phyloP scores from a whole-genome alignment of 2,888 invertebrate species.

The Pseudeuparius sepicola region DNA sequence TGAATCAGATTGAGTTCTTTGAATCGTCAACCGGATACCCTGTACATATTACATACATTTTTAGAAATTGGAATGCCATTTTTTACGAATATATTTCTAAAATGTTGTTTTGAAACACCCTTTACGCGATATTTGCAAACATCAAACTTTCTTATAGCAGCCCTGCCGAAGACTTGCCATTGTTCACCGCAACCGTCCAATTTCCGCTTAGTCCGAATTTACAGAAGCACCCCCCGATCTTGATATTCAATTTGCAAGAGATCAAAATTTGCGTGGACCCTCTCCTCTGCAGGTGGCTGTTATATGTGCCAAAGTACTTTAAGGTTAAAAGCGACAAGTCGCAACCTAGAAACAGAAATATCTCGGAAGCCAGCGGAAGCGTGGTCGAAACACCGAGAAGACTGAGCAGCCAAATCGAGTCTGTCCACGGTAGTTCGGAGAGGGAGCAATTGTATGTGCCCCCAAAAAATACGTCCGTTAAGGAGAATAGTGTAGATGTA shows the following conservation, averaged over 20 bases:
- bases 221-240: conserved; percentile 41
- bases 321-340: conserved; percentile 12
- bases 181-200: conserved; percentile 39
- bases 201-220: conserved; percentile 37
- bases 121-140: no score
- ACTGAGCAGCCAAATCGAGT: conserved; percentile 40
- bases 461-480: conserved; percentile 20
- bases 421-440: conserved; percentile 44
- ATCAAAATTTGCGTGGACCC: conserved; percentile 51
- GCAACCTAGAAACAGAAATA: conserved; percentile 1
- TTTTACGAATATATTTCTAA: no score
- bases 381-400: conserved; percentile 37
- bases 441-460: conserved; percentile 28
- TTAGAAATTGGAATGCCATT: no score
- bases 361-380: conserved; percentile 32
- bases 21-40: no score
- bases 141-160: no score
- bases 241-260: conserved; percentile 43
- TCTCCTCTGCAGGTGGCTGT: conserved; percentile 53
- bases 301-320: conserved; percentile 40
- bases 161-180: conserved; percentile 31
- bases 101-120: no score
- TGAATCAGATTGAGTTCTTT: no score
- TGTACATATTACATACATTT: no score
- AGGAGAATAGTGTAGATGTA: conserved; percentile 29